A percentile compares a stretch with the other conserved stretches of the same genome.
Evolutionary conservation across 2,888 invertebrate genomes (phyloP).

Genomic region (Homarus gammarus): DNA sequence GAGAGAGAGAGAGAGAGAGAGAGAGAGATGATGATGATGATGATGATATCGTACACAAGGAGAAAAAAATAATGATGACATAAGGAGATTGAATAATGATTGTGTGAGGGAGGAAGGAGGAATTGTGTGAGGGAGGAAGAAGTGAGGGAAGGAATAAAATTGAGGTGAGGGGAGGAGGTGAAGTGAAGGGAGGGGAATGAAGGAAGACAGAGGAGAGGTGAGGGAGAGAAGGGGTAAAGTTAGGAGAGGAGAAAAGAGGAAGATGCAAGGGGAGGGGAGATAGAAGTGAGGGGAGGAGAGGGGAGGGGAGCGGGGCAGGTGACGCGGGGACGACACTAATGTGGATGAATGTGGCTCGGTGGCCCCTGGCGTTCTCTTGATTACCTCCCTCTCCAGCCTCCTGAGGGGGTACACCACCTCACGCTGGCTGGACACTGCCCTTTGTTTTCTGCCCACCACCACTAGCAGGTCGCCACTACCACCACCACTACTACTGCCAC

Average conservation of each 20-base stretch:
- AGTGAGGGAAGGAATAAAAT: too few relatives aligned
- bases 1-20: neutral
- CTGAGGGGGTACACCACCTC: neutral
- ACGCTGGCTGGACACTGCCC: neutral
- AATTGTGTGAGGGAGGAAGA: too few relatives aligned
- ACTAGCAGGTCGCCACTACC: too few relatives aligned
- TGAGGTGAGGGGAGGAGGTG: neutral
- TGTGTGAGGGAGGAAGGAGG: too few relatives aligned
- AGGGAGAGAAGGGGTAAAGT: neutral
- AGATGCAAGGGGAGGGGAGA: neutral
- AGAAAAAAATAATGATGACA: too few relatives aligned
- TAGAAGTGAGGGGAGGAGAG: neutral
- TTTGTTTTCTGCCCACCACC: neutral
- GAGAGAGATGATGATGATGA: neutral
- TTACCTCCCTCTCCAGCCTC: constrained; percentile 46
- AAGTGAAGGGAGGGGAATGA: neutral
- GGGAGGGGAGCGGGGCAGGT: constrained; percentile 47
- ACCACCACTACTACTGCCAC: too few relatives aligned
- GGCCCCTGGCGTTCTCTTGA: constrained; percentile 55
- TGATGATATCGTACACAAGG: constrained; percentile 1
- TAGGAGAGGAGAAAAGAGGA: neutral
- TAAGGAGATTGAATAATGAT: constrained; percentile 19
- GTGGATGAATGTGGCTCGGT: constrained; percentile 59
- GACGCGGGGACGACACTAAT: constrained; percentile 69
- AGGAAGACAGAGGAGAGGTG: neutral